Base-by-base conservation (phyloP, 2,113 vertebrate species). In the Electrona antarctica region DNA sequence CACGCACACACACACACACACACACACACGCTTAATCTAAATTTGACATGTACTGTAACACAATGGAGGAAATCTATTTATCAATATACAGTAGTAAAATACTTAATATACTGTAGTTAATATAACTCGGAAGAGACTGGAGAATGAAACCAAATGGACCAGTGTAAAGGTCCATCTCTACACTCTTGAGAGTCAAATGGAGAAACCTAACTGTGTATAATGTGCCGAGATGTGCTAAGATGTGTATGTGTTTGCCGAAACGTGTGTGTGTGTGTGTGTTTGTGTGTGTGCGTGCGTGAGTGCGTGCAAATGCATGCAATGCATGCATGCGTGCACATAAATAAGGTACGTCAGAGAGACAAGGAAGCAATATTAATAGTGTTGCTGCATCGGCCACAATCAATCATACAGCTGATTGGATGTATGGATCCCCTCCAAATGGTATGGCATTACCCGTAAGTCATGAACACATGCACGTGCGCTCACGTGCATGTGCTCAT, bases 61-160 rank as follows among this genome's bases (percentile, higher is more conserved):
- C 73, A 70, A 66, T 82, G n/a, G 45, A 41, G 60, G 57, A 21
- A 65, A 76, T 78, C 33, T 74, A 50, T 73, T 47, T 55, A 46
- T 69, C 55, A 52, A 55, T 49, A 64, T 72, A 41, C 33, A 69
- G 45, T 21, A 10, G 33, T 41, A 41, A 41, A 41, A 41, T 41
- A 41, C 33, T 41, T 67, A 21, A 21, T 69, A 66, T n/a, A 57
- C 13, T 45, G 49, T 64, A 67, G 46, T 58, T 59, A 13, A 41
- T 41, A 4, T 41, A 41, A 41, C 33, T 6, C 33, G 33, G 33
- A 41, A 41, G 33, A 41, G 3, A 41, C 33, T 41, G 33, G 33
- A 41, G 33, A 41, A 41, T 41, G 33, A 6, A 41, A 41, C 33
- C 33, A 41, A 41, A 41, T 41, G 33, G 33, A 41, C 33, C 33